Conservation (phyloP, 1,140 invertebrate genomes). For the Magallana ariakensis region DNA sequence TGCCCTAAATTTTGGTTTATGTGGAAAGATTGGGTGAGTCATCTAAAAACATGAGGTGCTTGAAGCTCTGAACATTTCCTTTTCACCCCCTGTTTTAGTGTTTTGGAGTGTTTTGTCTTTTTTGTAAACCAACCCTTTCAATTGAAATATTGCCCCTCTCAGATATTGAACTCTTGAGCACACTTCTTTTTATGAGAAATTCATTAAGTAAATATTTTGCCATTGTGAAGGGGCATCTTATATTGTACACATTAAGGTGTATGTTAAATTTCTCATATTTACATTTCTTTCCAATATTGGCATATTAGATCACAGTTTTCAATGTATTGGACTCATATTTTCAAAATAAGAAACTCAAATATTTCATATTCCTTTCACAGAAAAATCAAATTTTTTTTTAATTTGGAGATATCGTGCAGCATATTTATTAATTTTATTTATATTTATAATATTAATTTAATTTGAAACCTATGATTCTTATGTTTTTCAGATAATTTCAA, state of each 20-base stretch:
- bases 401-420: no score
- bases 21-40: neutral
- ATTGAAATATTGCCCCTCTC: neutral
- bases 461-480: no score
- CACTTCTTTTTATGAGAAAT: neutral
- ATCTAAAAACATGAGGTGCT: neutral
- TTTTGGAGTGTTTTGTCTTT: conserved; percentile 25
- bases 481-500: no score
- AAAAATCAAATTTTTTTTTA: no score
- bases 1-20: neutral
- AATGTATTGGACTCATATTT: no score
- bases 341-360: no score
- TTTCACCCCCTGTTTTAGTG: neutral
- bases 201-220: conserved; percentile 1
- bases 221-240: neutral
- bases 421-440: no score
- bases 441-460: no score
- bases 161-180: neutral
- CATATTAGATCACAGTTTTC: no score
- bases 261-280: neutral
- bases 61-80: neutral
- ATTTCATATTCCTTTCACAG: no score
- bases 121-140: conserved; percentile 4
- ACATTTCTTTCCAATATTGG: neutral
- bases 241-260: neutral